Base-by-base conservation (phyloP, 2,888 invertebrate genomes). In the Lymantria monacha region DNA sequence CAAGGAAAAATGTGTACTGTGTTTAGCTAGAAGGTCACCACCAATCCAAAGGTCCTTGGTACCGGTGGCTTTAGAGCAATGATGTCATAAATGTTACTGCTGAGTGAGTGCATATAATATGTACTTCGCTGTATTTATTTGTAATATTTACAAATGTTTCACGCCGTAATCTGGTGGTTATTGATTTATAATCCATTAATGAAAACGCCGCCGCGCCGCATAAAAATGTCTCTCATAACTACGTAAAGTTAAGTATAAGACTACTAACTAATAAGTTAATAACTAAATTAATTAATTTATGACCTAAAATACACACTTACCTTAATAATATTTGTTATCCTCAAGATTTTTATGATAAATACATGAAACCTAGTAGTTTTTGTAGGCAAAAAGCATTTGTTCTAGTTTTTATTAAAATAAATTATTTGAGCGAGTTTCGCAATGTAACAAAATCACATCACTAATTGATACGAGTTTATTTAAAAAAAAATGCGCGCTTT, bases 401-500 rank as follows among this genome's bases (percentile, higher is more conserved):
- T n/a, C n/a, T 33, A 38, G n/a, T 9, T 38, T 38, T 22, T n/a
- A n/a, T n/a, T n/a, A n/a, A n/a, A 22, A 22, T 22, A 22, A 52
- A 54, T 54, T 55, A 49, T 49, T 61, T 58, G 55, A 55, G 55
- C 57, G 48, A 57, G 44, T 61, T 46, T 53, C 70, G 64, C 56
- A 57, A 55, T 57, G 55, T 48, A 57, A 51, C 46, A 56, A 65
- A 70, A 67, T 72, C 82, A 84, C 85, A 80, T 80, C 81, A 85
- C 85, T 80, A 58, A 69, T 74, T 54, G 55, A 66, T 63, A 53
- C 58, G 63, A 55, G 61, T 73, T 71, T 74, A 60, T 59, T 66
- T 56, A 61, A 55, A 54, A 59, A 70, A n/a, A 59, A 67, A 68
- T 69, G 53, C 60, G 49, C 69, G 65, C 63, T 63, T 55, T 57